These are phyloP conservation scores for Tenebrosternarchus preto DNA, from an alignment of 2,113 vertebrate genomes.

Conservation along the genomic window DNA sequence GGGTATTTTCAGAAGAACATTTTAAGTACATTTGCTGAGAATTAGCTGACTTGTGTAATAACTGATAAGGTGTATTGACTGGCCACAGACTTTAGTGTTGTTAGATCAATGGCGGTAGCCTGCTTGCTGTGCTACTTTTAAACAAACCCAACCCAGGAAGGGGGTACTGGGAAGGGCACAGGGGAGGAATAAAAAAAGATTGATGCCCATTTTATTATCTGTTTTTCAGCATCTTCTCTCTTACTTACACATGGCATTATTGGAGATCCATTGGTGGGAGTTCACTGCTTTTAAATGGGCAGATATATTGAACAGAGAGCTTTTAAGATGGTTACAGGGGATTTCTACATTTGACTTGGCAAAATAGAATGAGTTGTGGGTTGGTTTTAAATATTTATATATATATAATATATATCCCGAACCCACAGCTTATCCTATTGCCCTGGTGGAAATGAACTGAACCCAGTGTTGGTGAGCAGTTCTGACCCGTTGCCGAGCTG, in stretches of 20 bases:
- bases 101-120: constrained; percentile 75
- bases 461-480: constrained; percentile 64
- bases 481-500: constrained; percentile 44
- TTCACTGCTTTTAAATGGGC: constrained; percentile 77
- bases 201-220: constrained; percentile 81
- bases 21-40: constrained; percentile 80
- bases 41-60: constrained; percentile 81
- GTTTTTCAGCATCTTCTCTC: constrained; percentile 73
- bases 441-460: constrained; percentile 59
- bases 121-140: constrained; percentile 72
- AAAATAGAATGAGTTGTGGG: constrained; percentile 70
- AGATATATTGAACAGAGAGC: constrained; percentile 76
- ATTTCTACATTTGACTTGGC: constrained; percentile 75
- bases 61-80: constrained; percentile 76
- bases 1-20: constrained; percentile 77
- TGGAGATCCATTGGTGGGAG: constrained; percentile 79
- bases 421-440: too few species aligned
- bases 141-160: constrained; percentile 71
- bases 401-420: constrained; percentile 53
- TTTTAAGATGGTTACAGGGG: constrained; percentile 78
- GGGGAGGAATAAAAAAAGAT: constrained; percentile 77
- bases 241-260: constrained; percentile 81
- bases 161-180: constrained; percentile 69
- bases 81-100: constrained; percentile 72
- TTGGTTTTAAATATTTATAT: constrained; percentile 76